These are phyloP conservation scores for Unio delphinus DNA, from an alignment of 2,888 invertebrate species.

Conservation along the genomic window DNA sequence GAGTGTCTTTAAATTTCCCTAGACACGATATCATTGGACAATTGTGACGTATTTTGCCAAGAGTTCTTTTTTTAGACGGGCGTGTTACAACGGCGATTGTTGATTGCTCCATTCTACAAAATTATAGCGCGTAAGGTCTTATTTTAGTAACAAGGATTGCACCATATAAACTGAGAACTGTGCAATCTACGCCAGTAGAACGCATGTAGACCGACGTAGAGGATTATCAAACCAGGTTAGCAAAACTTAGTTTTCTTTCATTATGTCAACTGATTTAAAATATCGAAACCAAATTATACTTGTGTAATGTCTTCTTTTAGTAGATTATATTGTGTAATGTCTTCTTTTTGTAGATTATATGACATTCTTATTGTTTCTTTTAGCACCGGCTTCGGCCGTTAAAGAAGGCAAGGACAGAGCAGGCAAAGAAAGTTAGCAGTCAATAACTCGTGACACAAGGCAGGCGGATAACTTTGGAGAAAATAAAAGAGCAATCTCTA, in stretches of 20 bases:
- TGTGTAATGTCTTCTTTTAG: background rate
- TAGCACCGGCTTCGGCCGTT: conserved; percentile 22
- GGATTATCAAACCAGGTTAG: conserved; percentile 10
- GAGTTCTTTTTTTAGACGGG: conserved; percentile 3
- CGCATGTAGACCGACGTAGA: conserved; percentile 42
- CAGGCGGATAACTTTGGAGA: conserved; percentile 8
- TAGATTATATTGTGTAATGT: background rate
- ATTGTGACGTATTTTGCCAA: background rate
- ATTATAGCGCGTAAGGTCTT: conserved; percentile 17
- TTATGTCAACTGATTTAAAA: background rate
- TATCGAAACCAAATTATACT: background rate
- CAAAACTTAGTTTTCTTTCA: background rate
- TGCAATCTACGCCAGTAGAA: conserved; percentile 37
- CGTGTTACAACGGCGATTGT: conserved; percentile 8
- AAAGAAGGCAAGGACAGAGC: conserved; percentile 13
- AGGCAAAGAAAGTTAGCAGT: conserved; percentile 25
- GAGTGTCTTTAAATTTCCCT: no score
- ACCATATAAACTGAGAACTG: conserved; percentile 44
- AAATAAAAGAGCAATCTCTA: background rate
- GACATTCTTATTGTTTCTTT: background rate
- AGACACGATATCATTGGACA: background rate
- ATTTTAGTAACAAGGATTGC: conserved; percentile 50
- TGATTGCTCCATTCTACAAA: conserved; percentile 19
- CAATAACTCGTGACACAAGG: conserved; percentile 13
- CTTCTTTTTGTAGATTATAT: background rate